Conservation (phyloP, 2,888 invertebrate species). For the Melinopterus prodromus region DNA sequence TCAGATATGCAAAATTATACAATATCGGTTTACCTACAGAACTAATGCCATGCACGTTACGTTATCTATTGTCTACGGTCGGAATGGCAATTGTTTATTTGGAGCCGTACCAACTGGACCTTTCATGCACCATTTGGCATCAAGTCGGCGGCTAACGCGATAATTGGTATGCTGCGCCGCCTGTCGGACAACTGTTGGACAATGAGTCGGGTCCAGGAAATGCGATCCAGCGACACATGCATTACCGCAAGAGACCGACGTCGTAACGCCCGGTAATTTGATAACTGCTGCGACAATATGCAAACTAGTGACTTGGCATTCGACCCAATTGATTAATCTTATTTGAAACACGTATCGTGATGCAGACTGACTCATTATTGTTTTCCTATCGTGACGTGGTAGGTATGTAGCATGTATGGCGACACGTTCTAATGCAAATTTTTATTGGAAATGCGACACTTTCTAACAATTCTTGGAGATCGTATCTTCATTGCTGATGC, state of each 20-base stretch:
- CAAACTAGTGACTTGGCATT: background rate
- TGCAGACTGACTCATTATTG: background rate
- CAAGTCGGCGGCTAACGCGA: background rate
- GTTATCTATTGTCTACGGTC: background rate
- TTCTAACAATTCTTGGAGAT: background rate
- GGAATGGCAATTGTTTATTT: background rate
- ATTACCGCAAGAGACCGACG: background rate
- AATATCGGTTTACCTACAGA: background rate
- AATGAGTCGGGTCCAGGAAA: conserved; percentile 4
- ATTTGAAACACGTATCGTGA: background rate
- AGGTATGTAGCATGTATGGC: background rate
- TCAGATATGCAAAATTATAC: background rate
- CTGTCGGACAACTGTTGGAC: background rate
- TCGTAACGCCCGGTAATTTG: background rate
- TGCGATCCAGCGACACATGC: background rate
- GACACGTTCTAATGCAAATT: background rate
- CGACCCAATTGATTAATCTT: background rate
- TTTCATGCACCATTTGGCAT: background rate
- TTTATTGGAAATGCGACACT: background rate
- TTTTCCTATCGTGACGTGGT: background rate
- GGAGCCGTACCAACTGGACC: background rate
- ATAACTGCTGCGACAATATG: background rate
- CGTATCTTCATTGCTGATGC: background rate
- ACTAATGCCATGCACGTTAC: background rate
- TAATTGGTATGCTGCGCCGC: background rate